phyloP scores from a whole-genome alignment of 2,888 invertebrate species.

The Melieria picta region DNA sequence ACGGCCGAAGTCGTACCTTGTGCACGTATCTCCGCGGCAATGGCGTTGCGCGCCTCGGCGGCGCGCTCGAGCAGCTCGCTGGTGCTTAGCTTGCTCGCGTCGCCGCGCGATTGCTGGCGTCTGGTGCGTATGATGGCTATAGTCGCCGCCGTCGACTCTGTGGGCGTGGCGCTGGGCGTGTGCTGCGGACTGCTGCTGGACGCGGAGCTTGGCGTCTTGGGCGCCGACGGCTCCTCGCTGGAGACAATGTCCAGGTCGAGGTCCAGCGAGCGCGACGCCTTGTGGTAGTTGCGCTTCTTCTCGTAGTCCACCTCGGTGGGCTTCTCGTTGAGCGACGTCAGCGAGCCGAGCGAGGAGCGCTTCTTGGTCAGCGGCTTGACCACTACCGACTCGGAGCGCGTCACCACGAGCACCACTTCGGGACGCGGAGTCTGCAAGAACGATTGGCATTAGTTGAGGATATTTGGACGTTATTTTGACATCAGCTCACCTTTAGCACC shows the following conservation, averaged over 20 bases:
- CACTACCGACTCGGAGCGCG: slow-evolving; percentile 68
- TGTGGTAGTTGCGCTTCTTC: slow-evolving; percentile 63
- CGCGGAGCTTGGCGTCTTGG: slow-evolving; percentile 45
- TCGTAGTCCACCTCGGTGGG: slow-evolving; percentile 60
- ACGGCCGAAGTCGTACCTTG: slow-evolving; percentile 51
- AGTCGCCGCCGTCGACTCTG: slow-evolving; percentile 49
- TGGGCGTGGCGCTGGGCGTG: slow-evolving; percentile 25
- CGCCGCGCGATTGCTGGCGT: slow-evolving; percentile 60
- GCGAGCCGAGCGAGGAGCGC: slow-evolving; percentile 64
- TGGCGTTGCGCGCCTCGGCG: slow-evolving; percentile 62
- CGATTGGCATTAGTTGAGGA: not conserved
- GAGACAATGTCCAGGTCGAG: slow-evolving; percentile 64
- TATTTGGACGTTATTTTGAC: slow-evolving; percentile 7
- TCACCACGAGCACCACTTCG: slow-evolving; percentile 81
- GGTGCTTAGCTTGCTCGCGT: slow-evolving; percentile 62
- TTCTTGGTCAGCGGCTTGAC: slow-evolving; percentile 63
- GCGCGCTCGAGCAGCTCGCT: slow-evolving; percentile 63
- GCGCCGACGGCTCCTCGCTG: slow-evolving; percentile 20
- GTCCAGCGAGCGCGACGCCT: slow-evolving; percentile 64
- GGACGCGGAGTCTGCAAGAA: slow-evolving; percentile 76
- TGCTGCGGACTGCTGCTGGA: slow-evolving; percentile 56
- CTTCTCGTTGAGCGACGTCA: slow-evolving; percentile 65
- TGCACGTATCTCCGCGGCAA: slow-evolving; percentile 64
- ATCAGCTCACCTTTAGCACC: slow-evolving; percentile 78
- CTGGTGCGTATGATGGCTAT: slow-evolving; percentile 58